phyloP scores from a whole-genome alignment of 1,140 invertebrate species.

The Eciton burchellii region DNA sequence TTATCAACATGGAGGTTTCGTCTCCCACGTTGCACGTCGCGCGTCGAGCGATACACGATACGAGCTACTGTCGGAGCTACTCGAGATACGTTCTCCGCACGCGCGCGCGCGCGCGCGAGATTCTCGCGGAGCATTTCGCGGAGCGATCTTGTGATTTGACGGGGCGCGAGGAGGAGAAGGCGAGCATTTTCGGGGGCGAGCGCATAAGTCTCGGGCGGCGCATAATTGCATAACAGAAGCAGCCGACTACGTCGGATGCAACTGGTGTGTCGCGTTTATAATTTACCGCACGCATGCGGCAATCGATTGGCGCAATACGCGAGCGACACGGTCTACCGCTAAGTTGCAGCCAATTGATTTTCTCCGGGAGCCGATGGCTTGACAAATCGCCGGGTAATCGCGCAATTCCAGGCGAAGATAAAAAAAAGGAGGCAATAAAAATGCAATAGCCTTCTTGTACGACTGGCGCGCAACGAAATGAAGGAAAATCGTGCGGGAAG shows the following conservation, averaged over 20 bases:
- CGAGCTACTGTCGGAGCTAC: slow-evolving; percentile 67
- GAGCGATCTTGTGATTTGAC: slow-evolving; percentile 62
- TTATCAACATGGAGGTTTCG: slow-evolving; percentile 65
- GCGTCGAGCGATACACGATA: slow-evolving; percentile 73
- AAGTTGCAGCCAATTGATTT: slow-evolving; percentile 54
- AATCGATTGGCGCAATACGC: slow-evolving; percentile 39
- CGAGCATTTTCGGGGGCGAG: slow-evolving; percentile 58
- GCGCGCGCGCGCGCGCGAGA: slow-evolving; percentile 65
- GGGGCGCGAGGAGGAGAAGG: slow-evolving; percentile 19
- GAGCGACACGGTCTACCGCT: slow-evolving; percentile 30
- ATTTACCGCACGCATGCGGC: slow-evolving; percentile 42
- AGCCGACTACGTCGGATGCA: slow-evolving; percentile 62
- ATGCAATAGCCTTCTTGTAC: background rate
- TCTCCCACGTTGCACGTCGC: slow-evolving; percentile 43
- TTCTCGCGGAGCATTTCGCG: slow-evolving; percentile 19
- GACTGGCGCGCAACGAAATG: background rate
- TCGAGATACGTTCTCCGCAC: slow-evolving; percentile 68
- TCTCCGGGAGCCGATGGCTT: slow-evolving; percentile 3
- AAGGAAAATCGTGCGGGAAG: background rate
- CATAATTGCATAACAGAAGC: slow-evolving; percentile 18
- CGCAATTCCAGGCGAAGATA: background rate
- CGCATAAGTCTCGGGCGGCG: slow-evolving; percentile 51
- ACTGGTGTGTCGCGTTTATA: slow-evolving; percentile 67
- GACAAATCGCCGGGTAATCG: slow-evolving; percentile 19
- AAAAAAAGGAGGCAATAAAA: background rate